Base-by-base conservation (phyloP, 1,140 invertebrate species). In the Neotoxoptera formosana region DNA sequence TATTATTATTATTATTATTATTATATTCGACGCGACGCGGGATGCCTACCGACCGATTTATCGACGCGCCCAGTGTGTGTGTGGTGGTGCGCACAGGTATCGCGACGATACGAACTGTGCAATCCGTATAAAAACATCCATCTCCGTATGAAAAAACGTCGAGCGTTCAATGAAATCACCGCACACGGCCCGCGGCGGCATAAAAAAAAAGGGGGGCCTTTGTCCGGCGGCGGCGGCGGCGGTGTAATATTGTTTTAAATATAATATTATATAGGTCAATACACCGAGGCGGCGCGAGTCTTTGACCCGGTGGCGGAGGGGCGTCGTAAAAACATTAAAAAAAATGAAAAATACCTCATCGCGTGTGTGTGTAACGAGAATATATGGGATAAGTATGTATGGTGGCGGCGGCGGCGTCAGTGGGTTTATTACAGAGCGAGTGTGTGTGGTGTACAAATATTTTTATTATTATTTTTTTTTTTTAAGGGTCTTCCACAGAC, bases 221-320 rank as follows among this genome's bases (percentile, higher is more conserved):
- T 41, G 83, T 86, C 83, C 84, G 41, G 25, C 25, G 48, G 84
- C 9, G 14, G 84, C 23, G n/a, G n/a, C n/a, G n/a, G n/a, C n/a
- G n/a, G n/a, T n/a, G n/a, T n/a, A n/a, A n/a, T n/a, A n/a, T n/a
- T n/a, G n/a, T n/a, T n/a, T n/a, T n/a, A n/a, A n/a, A 30, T 20
- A 36, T 11, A 41, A 41, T 41, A 41, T n/a, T 89, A 89, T 89
- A 56, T 90, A 90, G 88, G 88, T 90, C 88, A 56, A 56, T 25
- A 87, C 87, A 56, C 51, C 48, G 87, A 89, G 87, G 21, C 87
- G 45, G 48, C 21, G 51, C 87, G 87, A 53, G 87, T 56, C 51
- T 60, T 90, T 90, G 88, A 60, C 88, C 88, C 47, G 36, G 17
- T 17, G n/a, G 17, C 7, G n/a, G n/a, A 76, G 60, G 47, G 23